Percentiles rank a stretch among this genome's conserved stretches.
These are phyloP conservation scores for Genyomyrus donnyi DNA, from an alignment of 2,113 vertebrate species.

Conservation along the genomic window DNA sequence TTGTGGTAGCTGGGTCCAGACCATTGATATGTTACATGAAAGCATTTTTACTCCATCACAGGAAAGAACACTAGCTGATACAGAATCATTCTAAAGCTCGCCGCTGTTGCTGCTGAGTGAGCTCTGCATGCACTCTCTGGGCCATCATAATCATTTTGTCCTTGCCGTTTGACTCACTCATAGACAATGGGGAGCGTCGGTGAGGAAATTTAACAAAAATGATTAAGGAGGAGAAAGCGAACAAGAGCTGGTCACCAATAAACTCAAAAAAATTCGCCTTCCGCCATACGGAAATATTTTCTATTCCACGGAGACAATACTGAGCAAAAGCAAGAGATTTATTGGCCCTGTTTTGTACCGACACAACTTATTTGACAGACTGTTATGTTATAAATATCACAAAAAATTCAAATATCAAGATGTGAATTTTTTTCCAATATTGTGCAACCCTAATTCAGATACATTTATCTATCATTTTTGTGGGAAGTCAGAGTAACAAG, in stretches of 20 bases:
- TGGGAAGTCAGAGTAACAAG: slow-evolving; percentile 40
- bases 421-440: background rate
- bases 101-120: background rate
- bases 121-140: background rate
- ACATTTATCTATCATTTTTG: slow-evolving; percentile 65
- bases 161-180: background rate
- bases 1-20: background rate
- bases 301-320: background rate
- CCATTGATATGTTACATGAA: background rate
- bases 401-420: background rate
- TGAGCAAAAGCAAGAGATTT: background rate
- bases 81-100: background rate
- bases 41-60: background rate
- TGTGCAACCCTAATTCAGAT: slow-evolving; percentile 43
- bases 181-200: background rate
- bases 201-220: background rate
- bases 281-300: background rate
- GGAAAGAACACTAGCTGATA: background rate
- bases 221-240: background rate
- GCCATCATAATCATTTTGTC: background rate
- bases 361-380: background rate
- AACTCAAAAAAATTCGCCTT: background rate
- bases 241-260: background rate
- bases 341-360: background rate
- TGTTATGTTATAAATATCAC: background rate